Conservation (phyloP, 2,113 vertebrate genomes). For the Istiophorus platypterus region DNA sequence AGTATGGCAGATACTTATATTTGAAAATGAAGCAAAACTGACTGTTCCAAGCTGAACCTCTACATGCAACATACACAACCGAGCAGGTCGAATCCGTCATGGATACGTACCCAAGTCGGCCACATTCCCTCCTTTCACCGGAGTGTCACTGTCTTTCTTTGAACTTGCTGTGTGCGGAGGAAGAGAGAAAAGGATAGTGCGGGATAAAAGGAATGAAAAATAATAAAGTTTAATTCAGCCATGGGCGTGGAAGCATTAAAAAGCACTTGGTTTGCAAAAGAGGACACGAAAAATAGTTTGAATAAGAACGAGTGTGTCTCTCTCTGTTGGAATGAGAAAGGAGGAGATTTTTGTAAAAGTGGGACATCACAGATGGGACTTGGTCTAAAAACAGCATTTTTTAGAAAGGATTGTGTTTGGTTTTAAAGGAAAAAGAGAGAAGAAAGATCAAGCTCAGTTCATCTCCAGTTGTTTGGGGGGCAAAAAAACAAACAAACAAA, state of each 20-base stretch:
- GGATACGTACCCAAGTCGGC: constrained; percentile 90
- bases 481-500: background rate
- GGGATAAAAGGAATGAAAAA: background rate
- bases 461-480: background rate
- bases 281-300: constrained; percentile 38
- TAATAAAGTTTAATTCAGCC: constrained; percentile 18
- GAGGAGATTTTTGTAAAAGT: constrained; percentile 47
- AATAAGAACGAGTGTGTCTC: background rate
- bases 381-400: constrained; percentile 51
- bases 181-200: constrained; percentile 14
- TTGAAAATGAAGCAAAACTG: background rate
- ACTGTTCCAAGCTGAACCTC: background rate
- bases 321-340: background rate
- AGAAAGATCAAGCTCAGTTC: background rate
- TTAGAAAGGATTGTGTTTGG: constrained; percentile 13
- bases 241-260: constrained; percentile 19
- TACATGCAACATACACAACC: background rate
- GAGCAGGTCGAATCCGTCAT: background rate
- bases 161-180: constrained; percentile 86
- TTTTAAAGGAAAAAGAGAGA: constrained; percentile 12
- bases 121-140: constrained; percentile 93
- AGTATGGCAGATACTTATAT: background rate
- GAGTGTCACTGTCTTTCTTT: constrained; percentile 96
- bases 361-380: constrained; percentile 64
- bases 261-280: constrained; percentile 33